phyloP scores from a whole-genome alignment of 2,797 vertebrate genomes.

The Thunnus albacares region DNA sequence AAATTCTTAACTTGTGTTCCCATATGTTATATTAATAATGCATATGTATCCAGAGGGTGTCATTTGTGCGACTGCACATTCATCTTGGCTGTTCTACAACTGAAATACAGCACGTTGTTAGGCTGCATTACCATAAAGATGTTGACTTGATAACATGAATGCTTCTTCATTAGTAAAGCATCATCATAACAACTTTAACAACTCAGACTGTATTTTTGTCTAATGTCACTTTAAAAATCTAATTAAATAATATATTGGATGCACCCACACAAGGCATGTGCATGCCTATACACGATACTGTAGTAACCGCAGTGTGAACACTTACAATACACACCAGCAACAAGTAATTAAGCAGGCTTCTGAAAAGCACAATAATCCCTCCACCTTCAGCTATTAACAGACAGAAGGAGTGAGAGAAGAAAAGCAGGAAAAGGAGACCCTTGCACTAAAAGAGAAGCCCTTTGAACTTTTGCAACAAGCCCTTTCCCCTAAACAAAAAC shows the following conservation, averaged over 20 bases:
- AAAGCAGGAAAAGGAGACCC: slow-evolving; percentile 66
- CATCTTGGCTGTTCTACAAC: background rate
- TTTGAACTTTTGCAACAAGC: slow-evolving; percentile 80
- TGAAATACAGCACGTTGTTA: background rate
- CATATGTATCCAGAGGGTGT: background rate
- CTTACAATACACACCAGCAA: slow-evolving; percentile 52
- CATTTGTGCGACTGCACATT: background rate
- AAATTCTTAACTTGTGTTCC: background rate
- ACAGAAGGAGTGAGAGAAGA: slow-evolving; percentile 49
- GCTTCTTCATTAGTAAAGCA: background rate
- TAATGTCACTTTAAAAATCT: background rate
- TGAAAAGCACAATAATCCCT: slow-evolving; percentile 68
- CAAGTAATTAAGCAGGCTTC: slow-evolving; percentile 71
- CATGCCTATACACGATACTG: slow-evolving; percentile 31
- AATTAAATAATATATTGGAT: background rate
- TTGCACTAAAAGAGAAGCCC: slow-evolving; percentile 70
- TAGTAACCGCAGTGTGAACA: slow-evolving; percentile 31
- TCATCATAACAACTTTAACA: background rate
- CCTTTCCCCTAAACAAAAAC: slow-evolving; percentile 78
- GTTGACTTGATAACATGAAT: background rate
- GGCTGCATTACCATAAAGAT: background rate
- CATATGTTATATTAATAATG: background rate
- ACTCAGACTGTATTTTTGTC: background rate
- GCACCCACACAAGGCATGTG: background rate
- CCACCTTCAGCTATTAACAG: slow-evolving; percentile 61